Percentiles rank a stretch among this genome's conserved stretches.
These are phyloP conservation scores for Hydrophis major DNA, from an alignment of 2,797 vertebrate genomes.

Conservation along the genomic window DNA sequence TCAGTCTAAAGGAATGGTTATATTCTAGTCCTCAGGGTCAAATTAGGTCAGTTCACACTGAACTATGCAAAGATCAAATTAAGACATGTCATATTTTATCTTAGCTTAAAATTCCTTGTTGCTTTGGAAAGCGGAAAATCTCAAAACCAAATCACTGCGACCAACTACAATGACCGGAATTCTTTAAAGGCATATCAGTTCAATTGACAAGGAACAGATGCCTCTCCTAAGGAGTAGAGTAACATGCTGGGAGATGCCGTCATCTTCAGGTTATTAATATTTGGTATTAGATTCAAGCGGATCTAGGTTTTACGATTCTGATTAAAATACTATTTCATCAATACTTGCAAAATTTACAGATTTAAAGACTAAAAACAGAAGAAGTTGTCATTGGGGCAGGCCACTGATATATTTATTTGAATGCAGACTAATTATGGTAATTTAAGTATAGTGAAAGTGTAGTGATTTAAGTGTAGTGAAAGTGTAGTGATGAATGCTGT, in stretches of 20 bases:
- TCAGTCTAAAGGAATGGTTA: background rate
- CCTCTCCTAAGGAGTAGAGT: background rate
- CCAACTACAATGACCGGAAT: background rate
- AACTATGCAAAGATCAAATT: background rate
- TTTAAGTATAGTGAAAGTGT: conserved; percentile 10
- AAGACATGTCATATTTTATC: background rate
- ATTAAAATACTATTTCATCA: background rate
- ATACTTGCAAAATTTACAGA: conserved; percentile 32
- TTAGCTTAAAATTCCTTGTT: background rate
- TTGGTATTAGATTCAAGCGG: conserved; percentile 10
- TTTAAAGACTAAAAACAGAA: conserved; percentile 61
- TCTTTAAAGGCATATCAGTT: background rate
- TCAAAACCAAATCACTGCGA: background rate
- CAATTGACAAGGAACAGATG: background rate
- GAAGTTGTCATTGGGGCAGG: conserved; percentile 45
- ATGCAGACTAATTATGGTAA: background rate
- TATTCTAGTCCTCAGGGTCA: background rate
- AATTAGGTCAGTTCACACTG: background rate
- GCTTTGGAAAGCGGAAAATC: background rate
- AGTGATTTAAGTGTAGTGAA: conserved; percentile 7
- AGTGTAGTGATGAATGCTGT: background rate
- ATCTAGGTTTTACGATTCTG: background rate
- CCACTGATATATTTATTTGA: background rate
- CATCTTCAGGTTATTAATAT: background rate
- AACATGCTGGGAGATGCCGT: background rate